These are phyloP conservation scores for Pachyseris speciosa DNA, from an alignment of 64 coral and sea anemone species.

Conservation along the genomic window DNA sequence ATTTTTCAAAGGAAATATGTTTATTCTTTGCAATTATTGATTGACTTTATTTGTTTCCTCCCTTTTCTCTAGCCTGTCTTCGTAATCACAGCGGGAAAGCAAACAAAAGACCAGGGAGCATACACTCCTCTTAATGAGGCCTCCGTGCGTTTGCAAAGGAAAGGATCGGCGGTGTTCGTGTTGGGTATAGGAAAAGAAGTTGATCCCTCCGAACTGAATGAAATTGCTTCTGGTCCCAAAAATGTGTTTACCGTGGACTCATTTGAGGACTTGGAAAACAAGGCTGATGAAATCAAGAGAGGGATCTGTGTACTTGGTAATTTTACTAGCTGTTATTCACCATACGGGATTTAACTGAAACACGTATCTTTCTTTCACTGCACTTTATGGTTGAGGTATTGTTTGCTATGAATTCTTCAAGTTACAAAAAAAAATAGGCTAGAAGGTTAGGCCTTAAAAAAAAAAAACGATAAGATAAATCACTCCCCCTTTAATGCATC, in stretches of 20 bases:
- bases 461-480: too few species aligned
- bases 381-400: neutral
- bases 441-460: too few species aligned
- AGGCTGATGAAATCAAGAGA: neutral
- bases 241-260: slow-evolving; percentile 27
- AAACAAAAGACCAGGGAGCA: slow-evolving; percentile 37
- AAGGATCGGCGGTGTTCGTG: slow-evolving; percentile 33
- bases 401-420: too few species aligned
- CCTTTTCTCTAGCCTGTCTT: slow-evolving; percentile 1
- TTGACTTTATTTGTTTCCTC: neutral
- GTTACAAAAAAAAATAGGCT: too few species aligned
- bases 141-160: neutral
- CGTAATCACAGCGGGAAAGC: slow-evolving; percentile 53
- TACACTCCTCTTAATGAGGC: slow-evolving; percentile 23
- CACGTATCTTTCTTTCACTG: too few species aligned
- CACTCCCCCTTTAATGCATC: too few species aligned
- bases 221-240: slow-evolving; percentile 42
- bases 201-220: slow-evolving; percentile 18
- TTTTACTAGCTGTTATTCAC: too few species aligned
- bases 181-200: slow-evolving; percentile 45
- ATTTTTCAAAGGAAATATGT: too few species aligned
- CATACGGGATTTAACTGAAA: too few species aligned
- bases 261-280: slow-evolving; percentile 25
- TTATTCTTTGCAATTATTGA: neutral
- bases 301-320: slow-evolving; percentile 11